Evolutionary conservation across 2,113 vertebrate species (phyloP), one percentile per base, ranked within the genome.

Genomic region (Empidonax alnorum): DNA sequence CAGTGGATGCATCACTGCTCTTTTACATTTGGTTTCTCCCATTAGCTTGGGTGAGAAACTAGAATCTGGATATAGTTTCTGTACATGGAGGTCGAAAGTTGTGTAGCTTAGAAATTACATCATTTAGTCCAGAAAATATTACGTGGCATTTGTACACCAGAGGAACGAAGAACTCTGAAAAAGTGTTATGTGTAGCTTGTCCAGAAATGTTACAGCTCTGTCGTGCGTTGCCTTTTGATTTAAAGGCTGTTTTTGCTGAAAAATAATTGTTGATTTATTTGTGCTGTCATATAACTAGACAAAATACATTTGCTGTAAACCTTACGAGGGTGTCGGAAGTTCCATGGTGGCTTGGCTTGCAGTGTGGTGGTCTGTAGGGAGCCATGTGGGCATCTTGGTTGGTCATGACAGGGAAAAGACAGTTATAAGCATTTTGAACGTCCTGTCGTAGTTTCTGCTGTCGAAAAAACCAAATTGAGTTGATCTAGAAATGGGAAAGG

Each of bases 61-160:
- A 22, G 23, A 77, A 66, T 24, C 9, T 72, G 16, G 7, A 6
- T 67, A 11, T 46, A 35, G 3, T 67, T 81, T 66, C n/a, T 46
- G 10, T 42, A 0, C 62, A 27, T 16, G 3, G 75, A 50, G 24
- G 28, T 35, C 23, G 50, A 58, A 58, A 72, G 30, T 2, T 61
- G 7, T 41, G 4, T 58, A 31, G 31, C 25, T 50, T 6, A 61
- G 16, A 80, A 85, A 56, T 49, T 67, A 22, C 11, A 41, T 17
- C 2, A 2, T 2, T 0, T 3, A 7, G 8, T 74, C 8, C 42
- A 10, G 58, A 28, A 56, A 46, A 23, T 44, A 18, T 67, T 50
- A 10, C 42, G 39, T 63, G 49, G 25, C 16, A 5, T 62, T 77
- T 83, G 8, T 55, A 47, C 27, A 13, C 16, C 15, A 39, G 14